Evolutionary conservation across 2,888 invertebrate species (phyloP).

Genomic region (Eupithecia exiguata): DNA sequence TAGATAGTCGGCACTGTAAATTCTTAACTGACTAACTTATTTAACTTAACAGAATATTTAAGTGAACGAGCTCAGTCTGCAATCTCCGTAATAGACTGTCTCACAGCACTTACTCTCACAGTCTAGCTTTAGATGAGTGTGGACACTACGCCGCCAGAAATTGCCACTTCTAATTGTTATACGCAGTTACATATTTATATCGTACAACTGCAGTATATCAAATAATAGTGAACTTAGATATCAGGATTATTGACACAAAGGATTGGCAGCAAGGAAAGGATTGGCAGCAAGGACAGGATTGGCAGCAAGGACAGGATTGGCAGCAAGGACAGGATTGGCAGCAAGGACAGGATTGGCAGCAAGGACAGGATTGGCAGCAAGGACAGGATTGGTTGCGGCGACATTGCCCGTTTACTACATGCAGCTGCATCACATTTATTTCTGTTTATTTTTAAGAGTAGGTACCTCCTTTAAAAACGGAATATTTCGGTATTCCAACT

Average conservation of each 20-base stretch:
- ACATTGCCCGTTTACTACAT: no score
- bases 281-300: no score
- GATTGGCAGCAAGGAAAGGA: neutral
- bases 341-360: no score
- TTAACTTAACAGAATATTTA: neutral
- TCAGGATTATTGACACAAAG: neutral
- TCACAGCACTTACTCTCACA: constrained; percentile 31
- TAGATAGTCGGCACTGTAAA: neutral
- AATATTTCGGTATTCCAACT: neutral
- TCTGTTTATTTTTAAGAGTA: no score
- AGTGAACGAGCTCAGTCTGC: constrained; percentile 18
- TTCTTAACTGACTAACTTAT: neutral
- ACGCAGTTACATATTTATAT: neutral
- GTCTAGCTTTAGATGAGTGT: neutral
- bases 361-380: no score
- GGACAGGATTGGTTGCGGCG: no score
- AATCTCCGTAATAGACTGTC: constrained; percentile 44
- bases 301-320: no score
- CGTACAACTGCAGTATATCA: neutral
- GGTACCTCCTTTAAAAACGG: no score
- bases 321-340: no score
- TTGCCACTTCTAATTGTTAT: no score
- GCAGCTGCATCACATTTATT: no score
- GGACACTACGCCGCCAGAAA: neutral
- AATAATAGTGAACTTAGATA: neutral